Conservation (phyloP, 2,113 vertebrate genomes). For the Pseudolaguvia tuberculata region DNA sequence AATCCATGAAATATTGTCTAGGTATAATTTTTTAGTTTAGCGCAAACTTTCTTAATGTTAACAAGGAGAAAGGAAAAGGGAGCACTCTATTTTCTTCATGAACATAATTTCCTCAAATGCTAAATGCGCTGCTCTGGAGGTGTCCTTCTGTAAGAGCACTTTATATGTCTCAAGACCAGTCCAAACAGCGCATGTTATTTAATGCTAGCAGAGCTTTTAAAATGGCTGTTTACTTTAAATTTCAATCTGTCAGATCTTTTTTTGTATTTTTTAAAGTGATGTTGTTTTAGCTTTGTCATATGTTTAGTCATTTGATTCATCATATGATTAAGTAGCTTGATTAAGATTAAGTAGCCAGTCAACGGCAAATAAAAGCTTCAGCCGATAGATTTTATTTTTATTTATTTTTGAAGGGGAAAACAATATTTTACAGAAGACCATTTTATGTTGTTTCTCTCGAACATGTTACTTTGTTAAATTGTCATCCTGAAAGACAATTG, state of each 20-base stretch:
- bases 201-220: conserved; percentile 34
- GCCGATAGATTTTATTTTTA: background rate
- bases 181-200: conserved; percentile 27
- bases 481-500: background rate
- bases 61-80: background rate
- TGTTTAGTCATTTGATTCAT: conserved; percentile 27
- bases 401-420: background rate
- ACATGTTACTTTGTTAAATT: background rate
- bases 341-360: background rate
- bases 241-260: conserved; percentile 36
- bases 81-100: conserved; percentile 1
- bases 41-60: conserved; percentile 10
- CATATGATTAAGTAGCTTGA: conserved; percentile 9
- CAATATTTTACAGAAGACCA: background rate
- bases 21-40: background rate
- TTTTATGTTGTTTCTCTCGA: background rate
- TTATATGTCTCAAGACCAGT: conserved; percentile 18
- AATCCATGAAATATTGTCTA: background rate
- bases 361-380: background rate
- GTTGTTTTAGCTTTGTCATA: conserved; percentile 30
- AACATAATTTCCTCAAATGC: conserved; percentile 22
- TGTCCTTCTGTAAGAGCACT: conserved; percentile 24
- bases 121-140: conserved; percentile 25
- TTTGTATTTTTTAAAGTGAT: conserved; percentile 26
- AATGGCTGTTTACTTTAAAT: conserved; percentile 38